These are phyloP conservation scores for Oligia latruncula DNA, from an alignment of 2,888 invertebrate species.

Conservation along the genomic window DNA sequence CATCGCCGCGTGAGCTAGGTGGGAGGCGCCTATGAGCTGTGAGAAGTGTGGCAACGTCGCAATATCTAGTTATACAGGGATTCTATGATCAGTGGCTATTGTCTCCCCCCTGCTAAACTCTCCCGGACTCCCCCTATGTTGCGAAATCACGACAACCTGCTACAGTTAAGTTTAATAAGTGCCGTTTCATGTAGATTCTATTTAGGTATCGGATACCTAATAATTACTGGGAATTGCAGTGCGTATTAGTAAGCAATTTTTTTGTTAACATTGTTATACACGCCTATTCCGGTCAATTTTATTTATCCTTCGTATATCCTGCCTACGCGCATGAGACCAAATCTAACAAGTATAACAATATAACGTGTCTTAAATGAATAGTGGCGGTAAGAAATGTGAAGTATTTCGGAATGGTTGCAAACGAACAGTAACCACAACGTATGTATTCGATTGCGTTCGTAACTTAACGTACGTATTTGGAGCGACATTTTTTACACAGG, in stretches of 20 bases:
- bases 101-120: too few relatives aligned
- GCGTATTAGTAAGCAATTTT: conserved; percentile 19
- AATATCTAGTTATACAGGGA: too few relatives aligned
- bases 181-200: conserved; percentile 46
- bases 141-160: conserved; percentile 50
- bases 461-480: conserved; percentile 64
- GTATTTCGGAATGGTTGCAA: conserved; percentile 40
- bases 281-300: conserved; percentile 45
- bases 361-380: conserved; percentile 35
- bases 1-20: too few relatives aligned
- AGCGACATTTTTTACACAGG: conserved; percentile 67
- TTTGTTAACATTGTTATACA: conserved; percentile 37
- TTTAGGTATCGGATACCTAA: conserved; percentile 46
- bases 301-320: conserved; percentile 41
- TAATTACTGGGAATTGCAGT: conserved; percentile 45
- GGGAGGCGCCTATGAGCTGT: too few relatives aligned
- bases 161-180: conserved; percentile 41
- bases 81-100: too few relatives aligned
- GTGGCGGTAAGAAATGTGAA: conserved; percentile 33
- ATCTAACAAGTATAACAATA: conserved; percentile 47
- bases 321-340: conserved; percentile 23
- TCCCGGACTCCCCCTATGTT: too few relatives aligned
- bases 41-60: too few relatives aligned
- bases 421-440: conserved; percentile 39
- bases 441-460: conserved; percentile 47